Evolutionary conservation across 2,797 vertebrate species (phyloP), one percentile per base, ranked within the genome.

Genomic region (Mionectes olivaceus): DNA sequence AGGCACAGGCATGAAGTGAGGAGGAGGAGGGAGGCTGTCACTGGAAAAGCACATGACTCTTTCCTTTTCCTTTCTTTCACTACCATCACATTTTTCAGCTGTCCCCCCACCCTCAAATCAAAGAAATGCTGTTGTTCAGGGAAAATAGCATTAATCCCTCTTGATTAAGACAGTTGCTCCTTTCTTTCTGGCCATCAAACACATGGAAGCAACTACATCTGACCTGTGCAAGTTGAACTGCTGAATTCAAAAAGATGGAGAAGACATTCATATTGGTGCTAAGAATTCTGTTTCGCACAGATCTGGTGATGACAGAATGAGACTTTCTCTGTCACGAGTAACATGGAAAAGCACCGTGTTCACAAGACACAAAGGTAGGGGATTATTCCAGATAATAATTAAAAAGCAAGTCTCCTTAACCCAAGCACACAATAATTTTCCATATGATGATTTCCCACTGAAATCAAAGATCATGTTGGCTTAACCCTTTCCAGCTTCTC

Each of bases 1-100:
- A 95, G 91, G 90, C 95, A 94, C 80, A 96, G 96, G 95, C 80
- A 96, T 77, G 95, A 91, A 74, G 91, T 65, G 81, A 95, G 91
- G 52, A 94, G 86, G 80, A 95, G 85, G 87, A 96, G 93, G 93
- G 95, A 96, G 89, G 90, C 86, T 95, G 93, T 68, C 87, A 89
- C 90, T 89, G 85, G 74, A 91, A 93, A 96, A 93, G 80, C 77
- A 84, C 13, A 16, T 32, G 28, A 84, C 77, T 81, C 69, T 77
- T 61, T 63, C 50, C 68, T 89, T 90, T 64, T 74, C 83, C 71
- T 70, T 64, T 50, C 81, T 90, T 91, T 64, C 91, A 70, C 79
- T 94, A 59, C 28, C 69, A n/a, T 25, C 68, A 77, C 2, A 4
- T 56, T 81, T 91, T 79, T 57, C 67, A 89, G 43, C 19, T 84